Conservation (phyloP, 2,888 invertebrate species). For the Nebria salina region DNA sequence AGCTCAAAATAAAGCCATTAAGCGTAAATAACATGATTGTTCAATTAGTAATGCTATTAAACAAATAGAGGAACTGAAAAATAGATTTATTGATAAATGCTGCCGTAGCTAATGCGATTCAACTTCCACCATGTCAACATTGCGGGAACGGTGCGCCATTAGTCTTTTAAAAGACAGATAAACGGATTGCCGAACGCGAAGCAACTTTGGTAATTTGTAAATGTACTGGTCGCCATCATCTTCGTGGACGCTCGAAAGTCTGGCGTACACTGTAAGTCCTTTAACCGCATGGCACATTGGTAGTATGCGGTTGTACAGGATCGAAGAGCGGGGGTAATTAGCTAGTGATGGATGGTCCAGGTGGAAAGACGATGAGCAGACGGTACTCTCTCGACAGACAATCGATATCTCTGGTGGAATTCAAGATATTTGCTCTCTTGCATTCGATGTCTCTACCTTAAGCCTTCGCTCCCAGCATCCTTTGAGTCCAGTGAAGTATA, state of each 20-base stretch:
- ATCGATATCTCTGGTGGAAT: neutral
- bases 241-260: conserved; percentile 16
- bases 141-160: conserved; percentile 33
- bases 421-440: neutral
- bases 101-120: conserved; percentile 36
- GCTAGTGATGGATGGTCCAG: conserved; percentile 49
- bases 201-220: conserved; percentile 46
- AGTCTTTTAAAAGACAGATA: conserved; percentile 41
- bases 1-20: neutral
- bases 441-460: neutral
- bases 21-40: neutral
- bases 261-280: conserved; percentile 8
- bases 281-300: neutral
- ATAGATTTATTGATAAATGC: conserved; percentile 25
- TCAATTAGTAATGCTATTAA: neutral
- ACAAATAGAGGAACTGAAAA: neutral
- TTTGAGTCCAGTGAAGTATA: neutral
- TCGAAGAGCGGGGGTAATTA: conserved; percentile 44
- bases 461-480: neutral
- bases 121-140: conserved; percentile 38
- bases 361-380: conserved; percentile 37
- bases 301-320: neutral
- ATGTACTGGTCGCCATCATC: conserved; percentile 41
- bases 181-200: conserved; percentile 39
- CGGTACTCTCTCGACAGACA: neutral